Conservation (phyloP, 2,888 invertebrate genomes). For the Diaphora mendica region DNA sequence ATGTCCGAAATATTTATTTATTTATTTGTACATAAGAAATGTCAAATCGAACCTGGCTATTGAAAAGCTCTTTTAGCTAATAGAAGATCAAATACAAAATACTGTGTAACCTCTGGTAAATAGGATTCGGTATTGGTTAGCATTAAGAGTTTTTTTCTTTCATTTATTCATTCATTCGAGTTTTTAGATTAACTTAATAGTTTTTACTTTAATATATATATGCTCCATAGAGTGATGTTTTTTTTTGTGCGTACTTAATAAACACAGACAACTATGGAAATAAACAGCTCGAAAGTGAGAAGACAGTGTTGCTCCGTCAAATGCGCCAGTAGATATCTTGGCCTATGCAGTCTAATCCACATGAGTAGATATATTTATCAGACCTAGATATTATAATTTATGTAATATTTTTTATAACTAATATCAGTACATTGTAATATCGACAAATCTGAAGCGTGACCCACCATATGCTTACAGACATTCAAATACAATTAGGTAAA, state of each 20-base stretch:
- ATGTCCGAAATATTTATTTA: no score
- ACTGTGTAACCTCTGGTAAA: background rate
- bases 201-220: background rate
- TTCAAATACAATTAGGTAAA: no score
- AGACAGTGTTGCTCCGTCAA: no score
- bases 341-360: no score
- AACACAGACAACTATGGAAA: background rate
- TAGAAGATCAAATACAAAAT: background rate
- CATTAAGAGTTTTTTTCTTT: background rate
- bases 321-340: no score
- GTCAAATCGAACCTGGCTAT: background rate
- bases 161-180: background rate
- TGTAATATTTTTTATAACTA: no score
- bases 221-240: background rate
- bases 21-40: background rate
- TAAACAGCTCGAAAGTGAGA: no score
- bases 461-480: no score
- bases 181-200: background rate
- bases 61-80: background rate
- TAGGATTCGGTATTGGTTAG: background rate
- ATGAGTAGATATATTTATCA: no score
- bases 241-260: background rate
- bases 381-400: no score
- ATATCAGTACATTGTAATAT: no score
- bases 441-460: no score